phyloP scores from a whole-genome alignment of 92 coral and sea anemone species.

The Galaxea fascicularis region DNA sequence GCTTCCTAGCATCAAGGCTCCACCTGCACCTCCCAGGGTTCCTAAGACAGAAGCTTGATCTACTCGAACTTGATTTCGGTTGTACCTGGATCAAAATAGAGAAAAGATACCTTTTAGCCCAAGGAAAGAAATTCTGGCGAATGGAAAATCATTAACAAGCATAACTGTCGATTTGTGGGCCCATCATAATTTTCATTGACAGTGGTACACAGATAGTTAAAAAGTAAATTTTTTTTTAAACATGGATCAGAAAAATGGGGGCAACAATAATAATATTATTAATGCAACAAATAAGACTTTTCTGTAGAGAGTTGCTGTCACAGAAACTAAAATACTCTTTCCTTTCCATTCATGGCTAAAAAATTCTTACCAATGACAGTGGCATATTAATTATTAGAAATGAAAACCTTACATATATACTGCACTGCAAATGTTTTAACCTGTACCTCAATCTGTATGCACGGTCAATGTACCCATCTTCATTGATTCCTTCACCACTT shows the following conservation, averaged over 20 bases:
- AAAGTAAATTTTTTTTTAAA: too few species aligned
- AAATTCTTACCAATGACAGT: background rate
- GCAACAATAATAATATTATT: background rate
- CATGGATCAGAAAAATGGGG: background rate
- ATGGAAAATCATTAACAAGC: too few species aligned
- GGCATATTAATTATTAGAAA: background rate
- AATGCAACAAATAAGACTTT: too few species aligned
- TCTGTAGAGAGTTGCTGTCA: too few species aligned
- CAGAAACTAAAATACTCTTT: too few species aligned
- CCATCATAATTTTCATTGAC: too few species aligned
- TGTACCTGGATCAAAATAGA: conserved; percentile 41
- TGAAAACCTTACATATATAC: too few species aligned
- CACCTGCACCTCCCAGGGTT: conserved; percentile 67
- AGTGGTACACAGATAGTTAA: too few species aligned
- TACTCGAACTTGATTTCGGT: conserved; percentile 76
- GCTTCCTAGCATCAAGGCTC: conserved; percentile 68
- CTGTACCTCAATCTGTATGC: conserved; percentile 67
- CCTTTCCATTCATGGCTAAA: too few species aligned
- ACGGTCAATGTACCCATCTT: conserved; percentile 76
- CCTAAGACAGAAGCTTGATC: conserved; percentile 72
- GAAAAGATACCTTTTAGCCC: too few species aligned
- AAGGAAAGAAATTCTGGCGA: background rate
- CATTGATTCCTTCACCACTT: conserved; percentile 63
- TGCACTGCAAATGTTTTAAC: background rate
- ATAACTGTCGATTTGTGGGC: too few species aligned